Evolutionary conservation across 2,888 invertebrate genomes (phyloP).

Genomic region (Carpatolechia fugitivella): DNA sequence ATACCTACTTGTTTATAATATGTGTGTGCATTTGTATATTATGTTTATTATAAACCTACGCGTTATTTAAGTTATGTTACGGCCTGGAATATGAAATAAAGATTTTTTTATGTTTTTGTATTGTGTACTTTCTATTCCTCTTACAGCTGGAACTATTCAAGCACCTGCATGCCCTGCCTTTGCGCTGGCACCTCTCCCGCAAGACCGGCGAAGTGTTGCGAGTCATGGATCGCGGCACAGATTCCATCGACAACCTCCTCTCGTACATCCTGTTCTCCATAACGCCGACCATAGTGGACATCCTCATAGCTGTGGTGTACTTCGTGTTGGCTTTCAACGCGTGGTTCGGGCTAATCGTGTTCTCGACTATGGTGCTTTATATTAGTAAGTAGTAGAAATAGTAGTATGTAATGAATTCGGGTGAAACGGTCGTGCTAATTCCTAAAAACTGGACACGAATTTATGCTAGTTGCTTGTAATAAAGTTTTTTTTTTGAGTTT

Average conservation of each 20-base stretch:
- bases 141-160: slow-evolving; percentile 89
- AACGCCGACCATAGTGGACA: slow-evolving; percentile 94
- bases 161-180: slow-evolving; percentile 93
- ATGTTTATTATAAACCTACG: too few species aligned
- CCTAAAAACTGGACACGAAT: too few species aligned
- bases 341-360: slow-evolving; percentile 97
- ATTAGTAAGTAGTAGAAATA: slow-evolving; percentile 88
- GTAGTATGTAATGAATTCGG: not conserved
- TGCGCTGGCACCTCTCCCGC: slow-evolving; percentile 95
- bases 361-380: slow-evolving; percentile 94
- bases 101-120: too few species aligned
- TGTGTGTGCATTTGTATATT: too few species aligned
- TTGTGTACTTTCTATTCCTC: too few species aligned
- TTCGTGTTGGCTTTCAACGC: slow-evolving; percentile 93
- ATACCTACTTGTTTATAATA: too few species aligned
- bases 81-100: too few species aligned
- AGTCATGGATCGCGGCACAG: slow-evolving; percentile 98
- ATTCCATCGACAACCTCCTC: slow-evolving; percentile 95
- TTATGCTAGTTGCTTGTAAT: too few species aligned
- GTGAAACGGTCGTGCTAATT: not conserved
- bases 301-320: slow-evolving; percentile 92
- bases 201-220: slow-evolving; percentile 98
- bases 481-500: too few species aligned
- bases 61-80: too few species aligned
- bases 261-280: slow-evolving; percentile 96